Percentiles rank a stretch among this genome's conserved stretches.
Evolutionary conservation across 2,888 invertebrate genomes (phyloP).

Genomic region (Drosophila buzzatii): DNA sequence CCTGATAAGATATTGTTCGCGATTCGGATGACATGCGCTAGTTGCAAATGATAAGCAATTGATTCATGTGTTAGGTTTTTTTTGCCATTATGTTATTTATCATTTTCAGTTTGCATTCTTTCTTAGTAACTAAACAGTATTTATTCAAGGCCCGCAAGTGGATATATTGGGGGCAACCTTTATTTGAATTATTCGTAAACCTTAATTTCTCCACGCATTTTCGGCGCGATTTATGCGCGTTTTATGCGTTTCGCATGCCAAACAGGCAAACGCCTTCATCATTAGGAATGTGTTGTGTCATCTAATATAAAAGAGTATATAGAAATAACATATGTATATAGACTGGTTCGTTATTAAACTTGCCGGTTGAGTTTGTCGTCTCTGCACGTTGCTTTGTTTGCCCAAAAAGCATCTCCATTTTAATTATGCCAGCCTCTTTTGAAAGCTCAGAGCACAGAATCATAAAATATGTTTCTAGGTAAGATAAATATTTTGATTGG

Average conservation of each 20-base stretch:
- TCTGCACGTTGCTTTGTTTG: conserved; percentile 46
- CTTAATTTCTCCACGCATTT: conserved; percentile 27
- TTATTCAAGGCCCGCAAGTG: conserved; percentile 34
- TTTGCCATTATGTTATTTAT: not conserved
- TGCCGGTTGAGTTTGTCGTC: conserved; percentile 22
- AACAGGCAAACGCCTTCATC: conserved; percentile 41
- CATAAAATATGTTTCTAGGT: conserved; percentile 2
- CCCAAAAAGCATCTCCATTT: conserved; percentile 24
- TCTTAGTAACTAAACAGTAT: conserved; percentile 27
- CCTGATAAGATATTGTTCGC: conserved; percentile 56
- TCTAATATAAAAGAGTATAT: conserved; percentile 19
- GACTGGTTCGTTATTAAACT: conserved; percentile 44
- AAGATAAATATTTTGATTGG: conserved; percentile 31
- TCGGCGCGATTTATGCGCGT: conserved; percentile 20
- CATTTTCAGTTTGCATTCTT: not conserved
- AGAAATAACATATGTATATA: not conserved
- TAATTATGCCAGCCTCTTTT: conserved; percentile 26
- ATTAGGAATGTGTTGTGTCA: conserved; percentile 59
- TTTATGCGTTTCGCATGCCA: conserved; percentile 43
- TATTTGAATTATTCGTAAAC: conserved; percentile 40
- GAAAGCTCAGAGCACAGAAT: conserved; percentile 21
- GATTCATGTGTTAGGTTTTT: conserved; percentile 16
- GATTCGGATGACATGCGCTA: conserved; percentile 31
- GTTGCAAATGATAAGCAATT: conserved; percentile 50
- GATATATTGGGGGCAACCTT: conserved; percentile 29